These are phyloP conservation scores for Eristalinus aeneus DNA, from an alignment of 2,888 invertebrate genomes.

Conservation along the genomic window DNA sequence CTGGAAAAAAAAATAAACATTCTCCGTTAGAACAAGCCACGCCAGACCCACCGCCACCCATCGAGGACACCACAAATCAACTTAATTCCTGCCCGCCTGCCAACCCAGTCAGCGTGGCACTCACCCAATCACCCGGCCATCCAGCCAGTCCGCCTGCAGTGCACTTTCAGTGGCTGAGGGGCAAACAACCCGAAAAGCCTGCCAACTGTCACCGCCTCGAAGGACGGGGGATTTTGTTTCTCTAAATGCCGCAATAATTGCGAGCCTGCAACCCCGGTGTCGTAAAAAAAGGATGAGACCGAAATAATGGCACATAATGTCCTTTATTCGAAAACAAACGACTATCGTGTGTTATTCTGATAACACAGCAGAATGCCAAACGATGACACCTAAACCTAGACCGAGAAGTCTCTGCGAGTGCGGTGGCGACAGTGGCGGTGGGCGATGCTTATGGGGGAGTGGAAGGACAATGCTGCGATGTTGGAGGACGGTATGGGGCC, in stretches of 20 bases:
- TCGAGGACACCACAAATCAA: conserved; percentile 68
- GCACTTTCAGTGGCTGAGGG: conserved; percentile 44
- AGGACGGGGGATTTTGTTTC: conserved; percentile 64
- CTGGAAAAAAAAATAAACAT: background rate
- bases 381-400: conserved; percentile 41
- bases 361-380: conserved; percentile 71
- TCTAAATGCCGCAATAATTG: conserved; percentile 70
- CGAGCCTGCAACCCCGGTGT: conserved; percentile 66
- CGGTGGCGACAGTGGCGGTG: background rate
- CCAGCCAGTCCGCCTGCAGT: conserved; percentile 46
- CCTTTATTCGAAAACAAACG: conserved; percentile 80
- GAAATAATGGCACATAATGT: conserved; percentile 79
- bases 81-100: conserved; percentile 47
- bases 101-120: no score
- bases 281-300: conserved; percentile 71
- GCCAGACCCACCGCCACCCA: conserved; percentile 50
- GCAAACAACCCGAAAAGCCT: background rate
- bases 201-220: conserved; percentile 21
- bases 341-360: conserved; percentile 76
- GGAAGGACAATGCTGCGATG: background rate
- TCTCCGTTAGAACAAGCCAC: conserved; percentile 47
- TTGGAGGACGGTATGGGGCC: conserved; percentile 7
- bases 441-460: conserved; percentile 31
- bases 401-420: conserved; percentile 3
- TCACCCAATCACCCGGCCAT: background rate